These are phyloP conservation scores for Florisuga fusca DNA, from an alignment of 2,797 vertebrate genomes.

Conservation along the genomic window DNA sequence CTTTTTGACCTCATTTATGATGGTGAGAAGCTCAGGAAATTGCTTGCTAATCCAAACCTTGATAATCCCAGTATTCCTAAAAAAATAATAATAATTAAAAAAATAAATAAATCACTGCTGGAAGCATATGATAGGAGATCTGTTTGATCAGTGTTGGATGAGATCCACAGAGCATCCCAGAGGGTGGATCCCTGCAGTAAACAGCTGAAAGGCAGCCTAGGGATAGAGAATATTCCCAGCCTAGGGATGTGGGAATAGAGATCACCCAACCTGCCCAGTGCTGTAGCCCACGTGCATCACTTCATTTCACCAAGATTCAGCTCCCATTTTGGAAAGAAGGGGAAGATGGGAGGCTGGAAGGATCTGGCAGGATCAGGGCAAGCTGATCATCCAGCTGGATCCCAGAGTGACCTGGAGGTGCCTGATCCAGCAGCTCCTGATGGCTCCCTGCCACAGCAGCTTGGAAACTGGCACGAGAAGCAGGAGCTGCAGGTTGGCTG, in stretches of 20 bases:
- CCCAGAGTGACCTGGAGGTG: not conserved
- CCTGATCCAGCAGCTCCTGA: not conserved
- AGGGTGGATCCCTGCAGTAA: not conserved
- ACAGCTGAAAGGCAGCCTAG: not conserved
- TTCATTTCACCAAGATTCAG: not conserved
- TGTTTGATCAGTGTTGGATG: not conserved
- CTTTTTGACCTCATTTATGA: constrained; percentile 80
- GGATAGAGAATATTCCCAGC: too few relatives aligned
- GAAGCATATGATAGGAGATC: not conserved
- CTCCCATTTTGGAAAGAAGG: not conserved
- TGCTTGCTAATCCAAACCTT: constrained; percentile 76
- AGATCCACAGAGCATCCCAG: not conserved
- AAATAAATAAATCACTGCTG: not conserved
- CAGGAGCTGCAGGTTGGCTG: not conserved
- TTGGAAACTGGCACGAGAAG: not conserved
- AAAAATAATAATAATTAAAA: not conserved
- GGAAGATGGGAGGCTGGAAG: not conserved
- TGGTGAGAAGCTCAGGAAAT: constrained; percentile 81
- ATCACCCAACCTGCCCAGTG: accelerated
- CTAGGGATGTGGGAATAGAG: accelerated
- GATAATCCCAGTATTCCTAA: constrained; percentile 71
- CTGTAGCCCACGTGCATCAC: accelerated
- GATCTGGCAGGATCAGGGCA: not conserved
- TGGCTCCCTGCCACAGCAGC: not conserved
- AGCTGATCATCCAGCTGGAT: not conserved